Base-by-base conservation (phyloP, 2,888 invertebrate species). In the Hirudinaria manillensis region DNA sequence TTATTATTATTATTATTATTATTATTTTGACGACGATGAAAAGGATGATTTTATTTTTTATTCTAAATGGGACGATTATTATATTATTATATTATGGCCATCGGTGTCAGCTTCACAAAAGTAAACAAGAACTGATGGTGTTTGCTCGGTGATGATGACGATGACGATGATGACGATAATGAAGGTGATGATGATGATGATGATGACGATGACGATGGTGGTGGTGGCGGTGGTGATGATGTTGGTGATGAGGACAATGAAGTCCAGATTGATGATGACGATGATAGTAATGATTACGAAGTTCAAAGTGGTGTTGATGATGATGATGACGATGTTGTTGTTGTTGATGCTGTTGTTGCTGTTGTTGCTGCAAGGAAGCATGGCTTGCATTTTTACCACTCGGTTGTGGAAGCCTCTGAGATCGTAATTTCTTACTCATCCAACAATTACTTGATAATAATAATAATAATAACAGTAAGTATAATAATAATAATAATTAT, bases 171-270 rank as follows among this genome's bases (percentile, higher is more conserved):
- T 10, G 70, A 70, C 10, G 70, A 70, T n/a, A 32, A 71, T n/a
- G 55, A 75, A 2, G 55, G 53, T 6, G 27, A 72, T 6, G 2
- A 67, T 55, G 24, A 68, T 38, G 21, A 27, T 24, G 21, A 36
- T 24, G 56, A 56, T 56, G 3, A 16, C 34, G 66, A 53, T 75
- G 70, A 70, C 32, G 70, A 70, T 53, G 70, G 51, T 51, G 70
- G 70, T 53, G 70, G 70, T 70, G 70, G 45, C 51, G 75, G 70
- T 75, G 75, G 53, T 70, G 75, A 75, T 70, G 75, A 75, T 70
- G 75, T 51, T 70, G 75, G 70, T 75, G 75, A 75, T 70, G 70
- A 75, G 45, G 70, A 74, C 70, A 70, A 70, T 75, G 75, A 75
- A 70, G 70, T 51, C 56, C 71, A 72, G 51, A 70, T 55, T 75